Base-by-base conservation (phyloP, 2,797 vertebrate species). In the Cyprinodon diabolis region DNA sequence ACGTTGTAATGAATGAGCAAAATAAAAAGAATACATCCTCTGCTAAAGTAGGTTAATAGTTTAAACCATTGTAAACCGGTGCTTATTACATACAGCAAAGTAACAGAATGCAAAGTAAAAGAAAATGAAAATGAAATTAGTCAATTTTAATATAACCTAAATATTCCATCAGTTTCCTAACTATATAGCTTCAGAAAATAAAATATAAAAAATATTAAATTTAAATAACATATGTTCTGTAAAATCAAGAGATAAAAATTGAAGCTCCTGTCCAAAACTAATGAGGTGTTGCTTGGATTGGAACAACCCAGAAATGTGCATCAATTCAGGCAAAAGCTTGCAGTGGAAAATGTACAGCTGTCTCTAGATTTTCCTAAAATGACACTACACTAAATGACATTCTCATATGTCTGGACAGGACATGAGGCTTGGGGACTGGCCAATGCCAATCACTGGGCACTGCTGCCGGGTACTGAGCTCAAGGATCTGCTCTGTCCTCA, bases 341-440 rank as follows among this genome's bases (percentile, higher is more conserved):
- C 75, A 45, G 48, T 85, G 1, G 88, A 91, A 91, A 91, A 92
- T 87, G 77, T 81, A 82, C 73, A 74, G 76, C 80, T 66, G 74
- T 86, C 78, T 93, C 83, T 89, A 91, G 40, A 56, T 75, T 92
- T 89, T 92, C 89, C 92, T 89, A 84, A 88, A 86, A 90, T 92
- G 93, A 93, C 93, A 90, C 90, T 84, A 88, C 81, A 87, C 83
- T 84, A 76, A 89, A 92, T 71, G 60, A 81, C 86, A 90, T 93
- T 92, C 89, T 94, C 90, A 89, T 87, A 92, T 91, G 90, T 93
- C 89, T 87, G 86, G 87, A 89, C 78, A 85, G 87, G 90, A 93
- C 83, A 69, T 86, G 92, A 89, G 88, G 89, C 86, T 88, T 92
- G 86, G 78, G 86, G 37, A 70, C 19, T 21, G 3, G 89, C 90